Percentiles rank a stretch among this genome's conserved stretches.
phyloP scores from a whole-genome alignment of 2,113 vertebrate species.

The Lepus timidus region DNA sequence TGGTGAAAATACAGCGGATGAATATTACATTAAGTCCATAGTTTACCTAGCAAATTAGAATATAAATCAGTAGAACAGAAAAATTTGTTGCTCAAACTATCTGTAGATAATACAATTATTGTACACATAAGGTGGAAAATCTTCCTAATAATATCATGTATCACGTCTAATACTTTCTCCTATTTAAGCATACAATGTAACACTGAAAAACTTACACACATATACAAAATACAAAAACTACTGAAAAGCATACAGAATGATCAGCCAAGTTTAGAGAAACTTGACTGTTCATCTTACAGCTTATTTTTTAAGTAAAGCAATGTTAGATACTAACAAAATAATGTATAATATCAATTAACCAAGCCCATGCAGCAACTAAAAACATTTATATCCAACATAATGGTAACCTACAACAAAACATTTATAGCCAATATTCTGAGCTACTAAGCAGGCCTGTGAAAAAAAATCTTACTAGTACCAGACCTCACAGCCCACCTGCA shows the following conservation, averaged over 20 bases:
- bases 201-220: not conserved
- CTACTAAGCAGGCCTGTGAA: not conserved
- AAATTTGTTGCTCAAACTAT: not conserved
- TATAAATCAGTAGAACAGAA: not conserved
- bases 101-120: not conserved
- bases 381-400: not conserved
- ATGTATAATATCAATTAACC: not conserved
- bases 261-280: constrained; percentile 39
- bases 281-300: not conserved
- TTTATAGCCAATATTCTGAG: not conserved
- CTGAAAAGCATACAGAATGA: not conserved
- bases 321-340: not conserved
- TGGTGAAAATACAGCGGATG: not conserved
- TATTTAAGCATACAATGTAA: not conserved
- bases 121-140: not conserved
- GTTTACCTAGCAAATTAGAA: not conserved
- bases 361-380: not conserved
- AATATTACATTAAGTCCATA: not conserved
- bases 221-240: not conserved
- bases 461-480: not conserved
- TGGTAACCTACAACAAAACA: not conserved
- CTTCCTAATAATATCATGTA: not conserved
- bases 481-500: not conserved
- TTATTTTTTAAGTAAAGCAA: constrained; percentile 5
- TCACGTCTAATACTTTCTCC: not conserved